phyloP scores from a whole-genome alignment of 2,797 vertebrate genomes.

The Rallus crepitans region DNA sequence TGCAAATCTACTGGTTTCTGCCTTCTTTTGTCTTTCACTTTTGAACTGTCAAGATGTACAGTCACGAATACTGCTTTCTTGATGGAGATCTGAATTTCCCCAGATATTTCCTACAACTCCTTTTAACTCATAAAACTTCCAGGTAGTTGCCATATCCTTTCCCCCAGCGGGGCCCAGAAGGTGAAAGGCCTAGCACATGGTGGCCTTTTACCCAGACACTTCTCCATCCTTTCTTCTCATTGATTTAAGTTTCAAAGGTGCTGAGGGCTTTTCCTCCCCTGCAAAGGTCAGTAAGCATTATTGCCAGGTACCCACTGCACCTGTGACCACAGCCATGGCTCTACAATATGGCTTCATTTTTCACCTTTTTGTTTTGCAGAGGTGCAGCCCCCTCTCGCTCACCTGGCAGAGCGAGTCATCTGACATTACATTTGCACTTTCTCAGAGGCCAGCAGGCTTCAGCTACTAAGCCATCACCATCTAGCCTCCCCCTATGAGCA shows the following conservation, averaged over 20 bases:
- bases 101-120: not conserved
- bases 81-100: not conserved
- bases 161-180: not conserved
- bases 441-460: slow-evolving; percentile 62
- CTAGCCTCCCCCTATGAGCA: slow-evolving; percentile 54
- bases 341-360: not conserved
- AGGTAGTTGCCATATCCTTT: not conserved
- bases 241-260: not conserved
- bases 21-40: not conserved
- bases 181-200: not conserved
- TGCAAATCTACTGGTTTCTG: not conserved
- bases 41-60: not conserved
- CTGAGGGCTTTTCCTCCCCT: not conserved
- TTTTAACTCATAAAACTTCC: not conserved
- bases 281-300: not conserved
- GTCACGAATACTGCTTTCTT: not conserved
- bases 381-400: not conserved
- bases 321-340: not conserved
- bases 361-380: slow-evolving; percentile 8
- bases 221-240: not conserved
- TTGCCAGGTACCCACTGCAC: not conserved
- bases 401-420: slow-evolving; percentile 41
- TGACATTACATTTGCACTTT: slow-evolving; percentile 64
- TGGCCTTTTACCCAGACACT: not conserved
- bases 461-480: slow-evolving; percentile 63